These are phyloP conservation scores for Apis florea DNA, from an alignment of 1,140 invertebrate genomes.

Conservation along the genomic window DNA sequence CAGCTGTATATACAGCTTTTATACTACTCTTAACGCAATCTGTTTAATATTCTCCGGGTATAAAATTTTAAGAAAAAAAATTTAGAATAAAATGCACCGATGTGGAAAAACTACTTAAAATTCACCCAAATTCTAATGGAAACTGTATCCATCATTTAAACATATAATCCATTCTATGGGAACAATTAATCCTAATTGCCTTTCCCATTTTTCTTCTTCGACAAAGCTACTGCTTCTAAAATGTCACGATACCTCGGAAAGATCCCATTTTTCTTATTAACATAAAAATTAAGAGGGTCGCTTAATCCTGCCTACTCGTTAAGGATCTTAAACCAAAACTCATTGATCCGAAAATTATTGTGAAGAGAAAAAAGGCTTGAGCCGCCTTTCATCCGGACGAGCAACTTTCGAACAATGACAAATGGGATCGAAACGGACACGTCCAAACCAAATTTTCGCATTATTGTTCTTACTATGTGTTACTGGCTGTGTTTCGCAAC, in stretches of 20 bases:
- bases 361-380: neutral
- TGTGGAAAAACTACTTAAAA: neutral
- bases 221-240: neutral
- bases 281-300: neutral
- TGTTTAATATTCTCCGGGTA: no score
- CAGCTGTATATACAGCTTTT: no score
- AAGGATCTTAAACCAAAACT: neutral
- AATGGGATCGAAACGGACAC: neutral
- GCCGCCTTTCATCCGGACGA: neutral
- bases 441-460: conserved; percentile 29
- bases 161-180: no score
- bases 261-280: neutral
- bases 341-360: no score
- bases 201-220: neutral
- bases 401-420: conserved; percentile 20
- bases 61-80: neutral
- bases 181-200: neutral
- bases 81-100: no score
- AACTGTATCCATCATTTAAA: neutral
- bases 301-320: neutral
- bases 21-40: no score
- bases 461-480: conserved; percentile 64
- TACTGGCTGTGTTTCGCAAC: conserved; percentile 37
- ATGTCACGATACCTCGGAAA: neutral
- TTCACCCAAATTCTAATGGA: neutral